Base-by-base conservation (phyloP, 1,140 invertebrate genomes). In the Plutomurus gul region DNA sequence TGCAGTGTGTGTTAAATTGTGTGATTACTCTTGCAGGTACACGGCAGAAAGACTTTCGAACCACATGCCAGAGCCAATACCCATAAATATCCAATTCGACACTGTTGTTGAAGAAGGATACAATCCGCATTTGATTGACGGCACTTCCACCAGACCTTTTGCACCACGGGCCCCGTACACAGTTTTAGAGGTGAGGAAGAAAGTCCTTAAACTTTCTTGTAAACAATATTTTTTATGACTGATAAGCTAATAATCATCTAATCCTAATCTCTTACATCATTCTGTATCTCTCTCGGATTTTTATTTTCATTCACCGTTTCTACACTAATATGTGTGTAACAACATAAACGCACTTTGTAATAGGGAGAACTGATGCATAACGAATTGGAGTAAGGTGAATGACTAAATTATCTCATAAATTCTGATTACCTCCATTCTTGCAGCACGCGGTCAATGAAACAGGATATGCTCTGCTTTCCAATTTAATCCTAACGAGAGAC, bases 1-100 rank as follows among this genome's bases (percentile, higher is more conserved):
- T n/a, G n/a, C n/a, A n/a, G n/a, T n/a, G n/a, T n/a, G n/a, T n/a
- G n/a, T n/a, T n/a, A n/a, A n/a, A n/a, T n/a, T n/a, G n/a, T n/a
- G n/a, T n/a, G n/a, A n/a, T n/a, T n/a, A n/a, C n/a, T n/a, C n/a
- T 10, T 25, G 10, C 70, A 72, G 70, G 40, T 72, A 72, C 70
- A 16, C 37, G 2, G 70, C 70, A 10, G 70, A 72, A 40, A 22
- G 70, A 39, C 10, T 72, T 36, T 72, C 70, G 0, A 72, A 72
- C 25, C 36, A 40, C 22, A 20, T 72, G 18, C 36, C 36, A 18
- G 18, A 36, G 7, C 70, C 39, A 40, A 1, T 22, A 3, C 70
- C 70, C 1, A n/a, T 72, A 1, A 40, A 72, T 27, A 16, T 72
- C 10, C 70, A 72, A 43, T 22, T 40, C 22, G 36, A 72, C 10